Conservation (phyloP, 2,888 invertebrate species). For the Horisme vitalbata region DNA sequence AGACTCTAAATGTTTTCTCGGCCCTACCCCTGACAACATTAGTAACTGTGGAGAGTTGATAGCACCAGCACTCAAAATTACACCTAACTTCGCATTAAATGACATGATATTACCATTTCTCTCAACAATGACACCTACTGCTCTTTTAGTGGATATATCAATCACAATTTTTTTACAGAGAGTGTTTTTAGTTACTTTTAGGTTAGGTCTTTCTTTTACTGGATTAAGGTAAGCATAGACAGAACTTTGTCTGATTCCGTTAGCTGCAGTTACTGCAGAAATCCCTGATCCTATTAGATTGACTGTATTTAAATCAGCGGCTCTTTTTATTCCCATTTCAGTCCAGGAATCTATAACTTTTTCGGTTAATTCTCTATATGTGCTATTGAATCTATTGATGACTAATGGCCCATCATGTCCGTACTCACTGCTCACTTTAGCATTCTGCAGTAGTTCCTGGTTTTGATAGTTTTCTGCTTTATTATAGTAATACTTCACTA, state of each 20-base stretch:
- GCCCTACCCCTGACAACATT: constrained; percentile 79
- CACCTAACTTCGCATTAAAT: constrained; percentile 58
- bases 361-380: constrained; percentile 51
- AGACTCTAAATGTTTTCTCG: constrained; percentile 54
- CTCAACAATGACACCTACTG: constrained; percentile 62
- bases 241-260: constrained; percentile 53
- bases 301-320: constrained; percentile 60
- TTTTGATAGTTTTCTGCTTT: constrained; percentile 75
- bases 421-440: constrained; percentile 46
- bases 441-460: constrained; percentile 37
- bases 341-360: constrained; percentile 60
- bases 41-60: constrained; percentile 77
- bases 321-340: constrained; percentile 61
- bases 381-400: constrained; percentile 68
- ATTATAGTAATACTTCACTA: constrained; percentile 71
- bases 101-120: constrained; percentile 35
- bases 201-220: constrained; percentile 19
- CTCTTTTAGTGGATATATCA: constrained; percentile 54
- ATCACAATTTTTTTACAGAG: constrained; percentile 76
- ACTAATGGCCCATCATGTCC: constrained; percentile 69
- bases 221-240: constrained; percentile 15
- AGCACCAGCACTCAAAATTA: constrained; percentile 73
- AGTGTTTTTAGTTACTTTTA: constrained; percentile 68
- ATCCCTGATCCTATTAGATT: constrained; percentile 73
- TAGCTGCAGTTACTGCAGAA: constrained; percentile 64